Conservation (phyloP, 2,113 vertebrate genomes). For the Tragelaphus imberbis region DNA sequence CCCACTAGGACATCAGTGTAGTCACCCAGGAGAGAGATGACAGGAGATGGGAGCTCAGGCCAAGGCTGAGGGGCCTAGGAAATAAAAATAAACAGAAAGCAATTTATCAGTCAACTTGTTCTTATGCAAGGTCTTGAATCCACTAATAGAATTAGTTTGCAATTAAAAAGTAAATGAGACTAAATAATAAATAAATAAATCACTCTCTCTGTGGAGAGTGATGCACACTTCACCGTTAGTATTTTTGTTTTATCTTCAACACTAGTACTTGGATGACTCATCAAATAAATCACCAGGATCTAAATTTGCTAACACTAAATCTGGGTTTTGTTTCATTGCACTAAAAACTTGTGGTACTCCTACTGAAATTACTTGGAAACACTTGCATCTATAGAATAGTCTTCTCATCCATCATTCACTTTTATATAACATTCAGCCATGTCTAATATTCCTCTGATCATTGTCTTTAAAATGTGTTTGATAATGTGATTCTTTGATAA, state of each 20-base stretch:
- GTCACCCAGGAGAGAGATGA: not conserved
- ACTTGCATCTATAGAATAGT: not conserved
- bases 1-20: not conserved
- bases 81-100: not conserved
- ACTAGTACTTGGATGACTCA: not conserved
- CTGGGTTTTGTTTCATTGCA: not conserved
- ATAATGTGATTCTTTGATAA: not conserved
- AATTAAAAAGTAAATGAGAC: not conserved
- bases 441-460: not conserved
- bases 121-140: not conserved
- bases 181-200: not conserved
- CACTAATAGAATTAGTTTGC: not conserved
- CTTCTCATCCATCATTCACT: not conserved
- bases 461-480: not conserved
- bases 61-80: not conserved
- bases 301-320: not conserved
- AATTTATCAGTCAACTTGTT: not conserved
- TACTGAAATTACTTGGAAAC: not conserved
- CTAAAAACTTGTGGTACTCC: not conserved
- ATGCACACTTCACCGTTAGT: not conserved
- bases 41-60: not conserved
- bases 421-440: not conserved
- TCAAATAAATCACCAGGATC: not conserved
- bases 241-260: not conserved
- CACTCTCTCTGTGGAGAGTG: not conserved